These are phyloP conservation scores for Scarus forsteni DNA, from an alignment of 2,797 vertebrate genomes.

Conservation along the genomic window DNA sequence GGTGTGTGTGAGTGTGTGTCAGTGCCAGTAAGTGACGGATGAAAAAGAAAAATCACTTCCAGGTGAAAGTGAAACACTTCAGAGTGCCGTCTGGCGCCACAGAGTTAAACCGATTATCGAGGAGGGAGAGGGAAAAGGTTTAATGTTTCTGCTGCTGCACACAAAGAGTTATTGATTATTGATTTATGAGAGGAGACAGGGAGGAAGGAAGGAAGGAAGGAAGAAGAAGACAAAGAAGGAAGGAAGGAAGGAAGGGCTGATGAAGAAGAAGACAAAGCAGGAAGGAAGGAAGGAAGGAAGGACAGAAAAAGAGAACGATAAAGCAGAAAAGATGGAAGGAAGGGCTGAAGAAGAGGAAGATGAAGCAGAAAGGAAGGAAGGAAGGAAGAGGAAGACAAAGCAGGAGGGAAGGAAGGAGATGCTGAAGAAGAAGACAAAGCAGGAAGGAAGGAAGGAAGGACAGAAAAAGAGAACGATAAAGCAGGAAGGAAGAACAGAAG, in stretches of 20 bases:
- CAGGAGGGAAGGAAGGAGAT: too few relatives aligned
- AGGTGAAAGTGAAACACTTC: conserved; percentile 39
- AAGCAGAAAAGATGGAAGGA: neutral
- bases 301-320: too few relatives aligned
- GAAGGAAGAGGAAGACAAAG: neutral
- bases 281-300: too few relatives aligned
- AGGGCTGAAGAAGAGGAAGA: neutral
- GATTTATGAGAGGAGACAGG: neutral
- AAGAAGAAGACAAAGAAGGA: too few relatives aligned
- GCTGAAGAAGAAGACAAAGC: too few relatives aligned
- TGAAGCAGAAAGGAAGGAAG: too few relatives aligned
- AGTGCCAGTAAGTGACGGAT: conserved; percentile 34
- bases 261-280: neutral
- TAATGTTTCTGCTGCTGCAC: conserved; percentile 1
- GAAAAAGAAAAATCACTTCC: conserved; percentile 55
- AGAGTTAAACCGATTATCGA: conserved; percentile 12
- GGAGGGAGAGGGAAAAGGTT: neutral
- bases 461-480: too few relatives aligned
- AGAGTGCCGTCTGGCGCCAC: conserved; percentile 28
- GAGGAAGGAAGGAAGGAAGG: too few relatives aligned
- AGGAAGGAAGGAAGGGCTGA: too few relatives aligned
- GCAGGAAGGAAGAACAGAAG: neutral
- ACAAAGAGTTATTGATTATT: conserved; percentile 19
- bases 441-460: too few relatives aligned
- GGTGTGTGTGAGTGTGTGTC: conserved; percentile 24